phyloP scores from a whole-genome alignment of 2,797 vertebrate genomes.

The Macropodus opercularis region DNA sequence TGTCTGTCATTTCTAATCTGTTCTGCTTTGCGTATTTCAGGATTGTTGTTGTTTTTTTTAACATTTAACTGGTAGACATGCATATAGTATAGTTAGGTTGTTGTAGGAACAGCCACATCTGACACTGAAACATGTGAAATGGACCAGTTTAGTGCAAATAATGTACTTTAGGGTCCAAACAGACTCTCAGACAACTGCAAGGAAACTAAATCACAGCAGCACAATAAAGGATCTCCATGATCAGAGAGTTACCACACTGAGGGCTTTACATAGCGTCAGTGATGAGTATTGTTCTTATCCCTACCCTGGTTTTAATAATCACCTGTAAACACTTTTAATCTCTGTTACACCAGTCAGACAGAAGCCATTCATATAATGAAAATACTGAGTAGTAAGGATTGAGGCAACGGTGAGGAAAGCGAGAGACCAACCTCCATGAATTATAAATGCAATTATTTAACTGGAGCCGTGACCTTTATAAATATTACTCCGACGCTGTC shows the following conservation, averaged over 20 bases:
- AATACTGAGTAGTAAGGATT: constrained; percentile 16
- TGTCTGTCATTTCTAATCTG: constrained; percentile 62
- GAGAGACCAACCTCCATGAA: constrained; percentile 35
- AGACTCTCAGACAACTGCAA: background rate
- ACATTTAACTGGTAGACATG: constrained; percentile 17
- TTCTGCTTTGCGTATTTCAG: constrained; percentile 4
- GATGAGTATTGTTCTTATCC: background rate
- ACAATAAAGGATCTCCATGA: background rate
- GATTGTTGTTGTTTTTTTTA: background rate
- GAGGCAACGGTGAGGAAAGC: constrained; percentile 20
- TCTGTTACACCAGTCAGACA: constrained; percentile 5
- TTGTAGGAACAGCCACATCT: constrained; percentile 24
- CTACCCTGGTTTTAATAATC: background rate
- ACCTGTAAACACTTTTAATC: constrained; percentile 16
- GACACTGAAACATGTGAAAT: constrained; percentile 21
- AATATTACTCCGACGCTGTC: constrained; percentile 57
- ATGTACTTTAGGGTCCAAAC: background rate
- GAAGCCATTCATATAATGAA: constrained; percentile 14
- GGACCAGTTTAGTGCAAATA: constrained; percentile 1
- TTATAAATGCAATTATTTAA: constrained; percentile 60
- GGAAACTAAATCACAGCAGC: background rate
- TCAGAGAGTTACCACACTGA: background rate
- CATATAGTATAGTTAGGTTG: too few species aligned
- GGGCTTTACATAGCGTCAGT: background rate
- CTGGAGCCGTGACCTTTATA: constrained; percentile 65